These are phyloP conservation scores for Pogoniulus pusillus DNA, from an alignment of 2,797 vertebrate genomes.

Conservation along the genomic window DNA sequence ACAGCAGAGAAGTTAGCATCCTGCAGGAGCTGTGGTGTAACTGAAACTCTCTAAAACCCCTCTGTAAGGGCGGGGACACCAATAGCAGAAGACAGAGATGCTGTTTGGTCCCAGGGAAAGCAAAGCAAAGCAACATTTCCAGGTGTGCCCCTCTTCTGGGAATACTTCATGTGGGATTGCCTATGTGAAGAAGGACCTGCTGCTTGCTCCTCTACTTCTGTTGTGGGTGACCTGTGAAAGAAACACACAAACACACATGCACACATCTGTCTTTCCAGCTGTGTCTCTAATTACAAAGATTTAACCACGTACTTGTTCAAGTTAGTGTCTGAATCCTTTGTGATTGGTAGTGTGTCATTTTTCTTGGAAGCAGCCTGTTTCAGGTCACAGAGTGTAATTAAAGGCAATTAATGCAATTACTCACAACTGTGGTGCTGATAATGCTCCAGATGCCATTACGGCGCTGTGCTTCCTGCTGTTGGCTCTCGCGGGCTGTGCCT, in stretches of 20 bases:
- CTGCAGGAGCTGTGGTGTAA: neutral
- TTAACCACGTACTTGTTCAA: conserved; percentile 14
- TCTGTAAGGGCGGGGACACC: neutral
- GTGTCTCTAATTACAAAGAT: neutral
- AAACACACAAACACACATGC: neutral
- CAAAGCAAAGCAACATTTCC: neutral
- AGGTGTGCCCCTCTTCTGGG: neutral
- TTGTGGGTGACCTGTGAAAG: neutral
- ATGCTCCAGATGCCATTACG: conserved; percentile 30
- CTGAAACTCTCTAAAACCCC: neutral
- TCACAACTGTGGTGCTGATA: conserved; percentile 25
- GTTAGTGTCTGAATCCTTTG: neutral
- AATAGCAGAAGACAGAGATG: neutral
- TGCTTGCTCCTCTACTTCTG: neutral
- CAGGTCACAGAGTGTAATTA: conserved; percentile 59
- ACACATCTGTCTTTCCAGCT: neutral
- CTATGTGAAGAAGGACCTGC: neutral
- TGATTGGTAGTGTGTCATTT: conserved; percentile 17
- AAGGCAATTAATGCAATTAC: conserved; percentile 69
- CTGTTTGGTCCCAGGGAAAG: neutral
- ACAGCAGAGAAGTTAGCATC: neutral
- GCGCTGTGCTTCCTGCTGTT: neutral
- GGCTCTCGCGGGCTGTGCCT: neutral
- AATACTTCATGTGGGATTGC: neutral
- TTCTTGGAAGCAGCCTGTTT: conserved; percentile 53